These are phyloP conservation scores for Meloidogyne exigua DNA, from an alignment of 1,140 invertebrate genomes.

Conservation along the genomic window DNA sequence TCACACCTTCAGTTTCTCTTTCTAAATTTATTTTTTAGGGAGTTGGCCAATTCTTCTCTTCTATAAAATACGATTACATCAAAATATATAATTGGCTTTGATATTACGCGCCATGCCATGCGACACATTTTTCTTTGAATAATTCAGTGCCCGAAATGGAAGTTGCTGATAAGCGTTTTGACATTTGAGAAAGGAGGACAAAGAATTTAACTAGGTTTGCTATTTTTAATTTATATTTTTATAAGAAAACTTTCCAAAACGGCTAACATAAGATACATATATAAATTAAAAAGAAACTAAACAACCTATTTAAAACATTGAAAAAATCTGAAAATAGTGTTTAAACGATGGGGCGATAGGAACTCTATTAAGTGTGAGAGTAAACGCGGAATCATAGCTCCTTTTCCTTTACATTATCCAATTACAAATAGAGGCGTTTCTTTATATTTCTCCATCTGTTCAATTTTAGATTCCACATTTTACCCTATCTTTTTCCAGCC, in stretches of 20 bases:
- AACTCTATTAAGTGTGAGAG: background rate
- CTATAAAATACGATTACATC: background rate
- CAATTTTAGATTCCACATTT: background rate
- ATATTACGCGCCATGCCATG: background rate
- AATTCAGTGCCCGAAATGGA: background rate
- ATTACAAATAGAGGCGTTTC: background rate
- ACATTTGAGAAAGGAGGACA: background rate
- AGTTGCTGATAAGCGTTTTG: background rate
- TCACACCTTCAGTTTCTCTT: background rate
- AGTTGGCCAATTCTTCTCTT: background rate
- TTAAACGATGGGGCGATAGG: no score
- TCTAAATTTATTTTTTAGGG: background rate
- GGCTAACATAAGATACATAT: no score
- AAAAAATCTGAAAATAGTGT: background rate
- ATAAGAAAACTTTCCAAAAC: no score
- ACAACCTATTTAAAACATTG: no score
- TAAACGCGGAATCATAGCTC: background rate
- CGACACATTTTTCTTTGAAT: background rate
- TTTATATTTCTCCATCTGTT: background rate
- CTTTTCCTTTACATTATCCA: background rate
- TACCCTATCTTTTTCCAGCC: background rate
- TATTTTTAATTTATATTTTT: background rate
- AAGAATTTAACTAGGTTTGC: no score
- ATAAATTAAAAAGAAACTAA: background rate
- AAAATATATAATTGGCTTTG: conserved; percentile 1